phyloP scores from a whole-genome alignment of 2,797 vertebrate genomes.

The Pelodytes ibericus region DNA sequence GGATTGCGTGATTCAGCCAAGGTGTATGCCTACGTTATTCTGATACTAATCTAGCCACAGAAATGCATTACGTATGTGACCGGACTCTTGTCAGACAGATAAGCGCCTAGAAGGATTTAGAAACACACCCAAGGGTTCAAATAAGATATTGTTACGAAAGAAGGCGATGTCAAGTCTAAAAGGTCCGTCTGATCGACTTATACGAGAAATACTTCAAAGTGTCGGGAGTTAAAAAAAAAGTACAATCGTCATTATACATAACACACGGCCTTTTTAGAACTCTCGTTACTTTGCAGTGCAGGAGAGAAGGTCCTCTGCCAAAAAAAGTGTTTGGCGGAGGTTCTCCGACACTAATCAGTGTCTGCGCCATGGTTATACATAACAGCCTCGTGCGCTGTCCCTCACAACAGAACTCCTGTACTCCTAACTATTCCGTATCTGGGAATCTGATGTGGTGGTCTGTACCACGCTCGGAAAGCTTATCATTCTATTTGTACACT shows the following conservation, averaged over 20 bases:
- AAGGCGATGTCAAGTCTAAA: not conserved
- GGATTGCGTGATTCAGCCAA: not conserved
- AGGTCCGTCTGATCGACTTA: not conserved
- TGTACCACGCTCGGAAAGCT: not conserved
- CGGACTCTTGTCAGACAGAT: not conserved
- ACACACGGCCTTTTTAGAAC: too few species aligned
- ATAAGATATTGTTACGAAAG: constrained; percentile 5
- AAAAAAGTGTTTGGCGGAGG: too few species aligned
- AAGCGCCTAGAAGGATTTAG: not conserved
- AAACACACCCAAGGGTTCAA: constrained; percentile 4
- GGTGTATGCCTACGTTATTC: not conserved
- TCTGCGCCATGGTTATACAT: too few species aligned
- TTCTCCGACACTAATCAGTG: too few species aligned
- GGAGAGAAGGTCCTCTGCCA: too few species aligned
- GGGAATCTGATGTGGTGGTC: not conserved
- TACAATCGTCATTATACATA: too few species aligned
- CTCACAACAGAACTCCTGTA: not conserved
- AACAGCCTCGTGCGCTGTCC: too few species aligned
- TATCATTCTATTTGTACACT: constrained; percentile 15
- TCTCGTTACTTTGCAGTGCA: too few species aligned
- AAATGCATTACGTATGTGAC: constrained; percentile 10
- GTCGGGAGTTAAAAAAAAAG: too few species aligned
- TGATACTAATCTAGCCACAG: not conserved
- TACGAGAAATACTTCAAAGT: not conserved
- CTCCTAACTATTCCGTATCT: not conserved